Base-by-base conservation (phyloP, 2,113 vertebrate genomes). In the Motacilla tschutschensis region DNA sequence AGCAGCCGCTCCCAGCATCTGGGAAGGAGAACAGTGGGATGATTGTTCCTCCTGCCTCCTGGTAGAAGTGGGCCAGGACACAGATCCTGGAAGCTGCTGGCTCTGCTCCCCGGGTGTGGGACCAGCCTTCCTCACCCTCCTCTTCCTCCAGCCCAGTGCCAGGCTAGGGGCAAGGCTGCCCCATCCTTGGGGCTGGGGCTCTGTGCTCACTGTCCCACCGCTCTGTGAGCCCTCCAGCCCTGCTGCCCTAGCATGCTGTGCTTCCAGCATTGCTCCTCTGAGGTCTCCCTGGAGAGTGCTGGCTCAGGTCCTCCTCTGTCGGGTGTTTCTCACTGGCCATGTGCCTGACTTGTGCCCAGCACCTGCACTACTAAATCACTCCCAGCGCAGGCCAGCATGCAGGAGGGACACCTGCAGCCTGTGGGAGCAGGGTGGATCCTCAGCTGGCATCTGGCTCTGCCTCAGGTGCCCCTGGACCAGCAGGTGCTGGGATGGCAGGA, bases 181-280 rank as follows among this genome's bases (percentile, higher is more conserved):
- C 12, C 22, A 17, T 50, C 40, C 17, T n/a, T 0, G 3, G 24
- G 19, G 5, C 51, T 8, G 31, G 24, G 16, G 12, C 60, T 63
- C 3, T 6, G 14, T 70, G 24, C n/a, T 65, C 0, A 0, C 25
- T 48, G n/a, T 28, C 14, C 17, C 0, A 1, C 5, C 48, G 50
- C 69, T 76, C 59, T 67, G 53, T 22, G 58, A 69, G 36, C 46
- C 36, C 36, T 50, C 2, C 3, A 70, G 38, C 31, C 35, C 66
- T 60, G 47, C 57, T 66, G 62, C 57, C 63, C 26, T 35, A 35
- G 60, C 41, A 2, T 44, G 0, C 63, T 0, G 4, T 0, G 8
- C 48, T 79, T 24, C 40, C 83, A 62, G 51, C 55, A 25, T 7
- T 55, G 7, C 5, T 41, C 36, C 50, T 85, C 76, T 35, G 33